phyloP scores from a whole-genome alignment of 2,113 vertebrate genomes.

The Willisornis vidua region DNA sequence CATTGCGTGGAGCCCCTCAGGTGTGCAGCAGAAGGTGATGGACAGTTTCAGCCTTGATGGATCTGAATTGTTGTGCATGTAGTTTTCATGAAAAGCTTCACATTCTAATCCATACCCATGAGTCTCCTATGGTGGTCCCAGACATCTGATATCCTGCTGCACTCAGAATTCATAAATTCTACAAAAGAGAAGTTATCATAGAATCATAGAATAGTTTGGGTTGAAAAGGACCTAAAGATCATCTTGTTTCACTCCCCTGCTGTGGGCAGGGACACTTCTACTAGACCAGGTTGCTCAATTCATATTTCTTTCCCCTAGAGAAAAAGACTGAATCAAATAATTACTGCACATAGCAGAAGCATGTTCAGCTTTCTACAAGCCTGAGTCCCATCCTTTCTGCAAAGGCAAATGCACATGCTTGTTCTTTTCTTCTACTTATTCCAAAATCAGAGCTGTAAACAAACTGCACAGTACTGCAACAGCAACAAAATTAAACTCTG shows the following conservation, averaged over 20 bases:
- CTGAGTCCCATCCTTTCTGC: not conserved
- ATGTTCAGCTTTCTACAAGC: not conserved
- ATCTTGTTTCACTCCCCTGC: not conserved
- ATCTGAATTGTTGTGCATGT: not conserved
- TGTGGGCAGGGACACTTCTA: not conserved
- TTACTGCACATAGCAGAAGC: not conserved
- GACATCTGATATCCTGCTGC: fast-evolving
- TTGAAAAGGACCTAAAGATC: not conserved
- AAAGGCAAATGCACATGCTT: not conserved
- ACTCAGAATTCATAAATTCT: not conserved
- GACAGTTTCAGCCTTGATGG: not conserved
- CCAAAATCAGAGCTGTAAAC: not conserved
- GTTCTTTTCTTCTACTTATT: not conserved
- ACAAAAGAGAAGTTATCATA: not conserved
- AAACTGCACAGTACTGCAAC: not conserved
- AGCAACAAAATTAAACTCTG: not conserved
- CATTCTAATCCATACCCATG: fast-evolving
- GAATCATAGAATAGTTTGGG: not conserved
- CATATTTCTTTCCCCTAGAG: not conserved
- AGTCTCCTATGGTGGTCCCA: fast-evolving
- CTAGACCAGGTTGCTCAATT: not conserved
- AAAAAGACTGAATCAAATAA: not conserved
- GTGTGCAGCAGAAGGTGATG: not conserved
- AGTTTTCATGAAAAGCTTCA: not conserved
- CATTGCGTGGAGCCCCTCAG: not conserved